Percentiles rank a stretch among this genome's conserved stretches.
phyloP scores from a whole-genome alignment of 2,888 invertebrate species.

The Tyria jacobaeae region DNA sequence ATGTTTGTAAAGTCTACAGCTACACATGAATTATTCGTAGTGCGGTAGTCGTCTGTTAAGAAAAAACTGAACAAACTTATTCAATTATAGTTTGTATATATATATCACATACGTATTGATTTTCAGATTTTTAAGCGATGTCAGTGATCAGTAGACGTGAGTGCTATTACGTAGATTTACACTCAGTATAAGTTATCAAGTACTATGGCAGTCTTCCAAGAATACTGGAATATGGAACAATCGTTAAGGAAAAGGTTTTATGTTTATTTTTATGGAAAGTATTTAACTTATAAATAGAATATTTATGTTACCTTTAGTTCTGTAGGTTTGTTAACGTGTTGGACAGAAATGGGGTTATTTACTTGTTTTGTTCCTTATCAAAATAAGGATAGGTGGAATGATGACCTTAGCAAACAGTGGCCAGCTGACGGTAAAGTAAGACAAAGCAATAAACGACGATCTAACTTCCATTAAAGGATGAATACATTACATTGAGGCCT shows the following conservation, averaged over 20 bases:
- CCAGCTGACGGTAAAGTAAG: too few species aligned
- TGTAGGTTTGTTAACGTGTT: neutral
- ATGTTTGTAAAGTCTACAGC: too few species aligned
- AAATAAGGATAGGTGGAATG: too few species aligned
- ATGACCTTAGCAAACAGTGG: too few species aligned
- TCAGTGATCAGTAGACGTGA: constrained; percentile 10
- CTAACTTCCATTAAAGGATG: too few species aligned
- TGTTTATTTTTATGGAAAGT: constrained; percentile 6
- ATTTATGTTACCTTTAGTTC: neutral
- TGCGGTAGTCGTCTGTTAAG: too few species aligned
- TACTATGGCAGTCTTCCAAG: constrained; percentile 46
- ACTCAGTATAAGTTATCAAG: constrained; percentile 6
- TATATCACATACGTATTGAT: constrained; percentile 7
- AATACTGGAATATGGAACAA: constrained; percentile 48
- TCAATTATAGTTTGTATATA: too few species aligned
- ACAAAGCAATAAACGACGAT: too few species aligned
- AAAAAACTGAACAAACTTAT: too few species aligned
- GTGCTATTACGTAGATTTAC: constrained; percentile 19
- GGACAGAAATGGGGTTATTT: neutral
- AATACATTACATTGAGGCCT: too few species aligned
- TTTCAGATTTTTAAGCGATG: constrained; percentile 23
- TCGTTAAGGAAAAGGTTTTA: constrained; percentile 33
- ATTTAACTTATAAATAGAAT: constrained; percentile 7
- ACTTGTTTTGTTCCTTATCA: too few species aligned
- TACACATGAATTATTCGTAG: too few species aligned